Conservation (phyloP, 1,140 invertebrate genomes). For the Lasioglossum albipes region DNA sequence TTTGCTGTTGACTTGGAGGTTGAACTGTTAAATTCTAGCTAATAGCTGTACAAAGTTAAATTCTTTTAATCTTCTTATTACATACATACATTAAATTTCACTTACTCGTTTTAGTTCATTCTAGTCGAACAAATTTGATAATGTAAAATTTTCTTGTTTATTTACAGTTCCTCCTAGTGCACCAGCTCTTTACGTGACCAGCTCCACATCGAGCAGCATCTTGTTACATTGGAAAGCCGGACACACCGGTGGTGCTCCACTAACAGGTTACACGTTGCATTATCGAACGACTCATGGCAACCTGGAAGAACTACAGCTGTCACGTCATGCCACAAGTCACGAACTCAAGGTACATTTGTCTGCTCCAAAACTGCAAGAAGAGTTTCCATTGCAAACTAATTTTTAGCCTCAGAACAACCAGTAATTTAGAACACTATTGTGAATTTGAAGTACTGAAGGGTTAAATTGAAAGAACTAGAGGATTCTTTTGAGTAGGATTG, state of each 20-base stretch:
- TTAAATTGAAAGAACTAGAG: too few species aligned
- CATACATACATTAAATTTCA: too few species aligned
- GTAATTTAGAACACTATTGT: too few species aligned
- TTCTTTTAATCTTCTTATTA: too few species aligned
- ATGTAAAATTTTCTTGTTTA: not conserved
- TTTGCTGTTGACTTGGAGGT: too few species aligned
- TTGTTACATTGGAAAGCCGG: conserved; percentile 86
- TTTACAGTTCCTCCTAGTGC: conserved; percentile 83
- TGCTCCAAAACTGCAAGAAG: not conserved
- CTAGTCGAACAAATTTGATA: too few species aligned
- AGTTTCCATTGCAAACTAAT: not conserved
- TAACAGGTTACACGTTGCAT: conserved; percentile 85
- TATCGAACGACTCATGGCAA: conserved; percentile 84
- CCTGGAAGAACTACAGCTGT: conserved; percentile 84
- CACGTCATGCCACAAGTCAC: conserved; percentile 83
- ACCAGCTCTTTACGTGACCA: conserved; percentile 86
- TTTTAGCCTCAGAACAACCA: too few species aligned
- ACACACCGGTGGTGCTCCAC: conserved; percentile 85
- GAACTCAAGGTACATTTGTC: conserved; percentile 83
- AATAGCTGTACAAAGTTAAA: too few species aligned
- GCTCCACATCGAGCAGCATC: conserved; percentile 86
- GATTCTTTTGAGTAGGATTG: too few species aligned
- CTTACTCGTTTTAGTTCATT: too few species aligned
- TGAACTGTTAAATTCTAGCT: too few species aligned
- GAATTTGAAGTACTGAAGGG: too few species aligned